Evolutionary conservation across 2,797 vertebrate genomes (phyloP).

Genomic region (Sorex maritimensis): DNA sequence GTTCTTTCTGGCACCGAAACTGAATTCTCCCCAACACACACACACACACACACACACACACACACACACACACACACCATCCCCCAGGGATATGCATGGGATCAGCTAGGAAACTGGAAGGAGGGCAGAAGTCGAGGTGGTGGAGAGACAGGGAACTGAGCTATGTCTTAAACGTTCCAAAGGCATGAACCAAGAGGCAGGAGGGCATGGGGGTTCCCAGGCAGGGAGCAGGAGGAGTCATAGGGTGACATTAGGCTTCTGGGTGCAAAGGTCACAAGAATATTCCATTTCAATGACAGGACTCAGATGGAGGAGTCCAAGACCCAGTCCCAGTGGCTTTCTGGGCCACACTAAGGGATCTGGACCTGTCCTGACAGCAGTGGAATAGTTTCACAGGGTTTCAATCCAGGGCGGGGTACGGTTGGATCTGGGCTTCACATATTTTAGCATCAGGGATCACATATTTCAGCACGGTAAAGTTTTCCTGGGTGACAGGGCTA

Average conservation of each 20-base stretch:
- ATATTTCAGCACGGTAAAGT: neutral
- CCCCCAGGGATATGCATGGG: neutral
- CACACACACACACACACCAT: too few relatives aligned
- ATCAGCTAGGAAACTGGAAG: neutral
- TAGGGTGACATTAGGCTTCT: neutral
- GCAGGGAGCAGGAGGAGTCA: too few relatives aligned
- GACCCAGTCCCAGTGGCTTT: neutral
- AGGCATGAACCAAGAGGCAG: neutral
- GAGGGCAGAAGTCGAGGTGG: neutral
- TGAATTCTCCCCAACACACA: neutral
- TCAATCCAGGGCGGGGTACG: neutral
- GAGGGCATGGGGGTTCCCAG: accelerated
- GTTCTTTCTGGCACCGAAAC: neutral
- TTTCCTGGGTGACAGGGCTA: neutral
- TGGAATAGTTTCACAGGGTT: neutral
- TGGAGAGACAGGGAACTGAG: neutral
- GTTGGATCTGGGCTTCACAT: neutral
- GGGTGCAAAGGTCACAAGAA: neutral
- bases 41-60: too few relatives aligned
- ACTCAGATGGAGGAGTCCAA: neutral
- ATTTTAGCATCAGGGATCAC: neutral
- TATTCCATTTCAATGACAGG: neutral
- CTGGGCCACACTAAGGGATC: neutral
- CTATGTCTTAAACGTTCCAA: neutral
- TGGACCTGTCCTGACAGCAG: neutral